Conservation (phyloP, 1,140 invertebrate genomes). For the Drosophila parvula region DNA sequence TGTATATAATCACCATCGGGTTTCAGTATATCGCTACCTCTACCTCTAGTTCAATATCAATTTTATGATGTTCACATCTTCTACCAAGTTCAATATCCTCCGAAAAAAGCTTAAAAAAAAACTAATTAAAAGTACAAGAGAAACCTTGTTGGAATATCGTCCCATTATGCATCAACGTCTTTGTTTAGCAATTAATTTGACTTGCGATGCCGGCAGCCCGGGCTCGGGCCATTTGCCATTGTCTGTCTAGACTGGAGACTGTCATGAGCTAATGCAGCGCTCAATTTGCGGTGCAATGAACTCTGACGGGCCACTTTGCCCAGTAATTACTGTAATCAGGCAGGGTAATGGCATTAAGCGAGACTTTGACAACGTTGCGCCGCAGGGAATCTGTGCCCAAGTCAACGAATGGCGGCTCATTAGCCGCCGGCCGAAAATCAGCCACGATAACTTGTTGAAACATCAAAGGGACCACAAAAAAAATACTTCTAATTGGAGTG, state of each 20-base stretch:
- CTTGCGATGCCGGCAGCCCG: conserved; percentile 6
- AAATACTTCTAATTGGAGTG: conserved; percentile 18
- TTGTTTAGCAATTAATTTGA: conserved; percentile 56
- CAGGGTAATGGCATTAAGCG: conserved; percentile 36
- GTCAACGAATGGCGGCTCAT: conserved; percentile 34
- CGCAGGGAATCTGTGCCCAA: conserved; percentile 15
- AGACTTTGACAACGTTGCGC: conserved; percentile 31
- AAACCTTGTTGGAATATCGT: conserved; percentile 13
- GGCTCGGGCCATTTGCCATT: conserved; percentile 22
- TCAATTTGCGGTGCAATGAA: conserved; percentile 71
- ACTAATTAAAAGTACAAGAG: conserved; percentile 1
- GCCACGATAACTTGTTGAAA: conserved; percentile 25
- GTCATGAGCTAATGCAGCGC: conserved; percentile 21
- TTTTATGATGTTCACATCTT: not conserved
- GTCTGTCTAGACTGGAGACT: conserved; percentile 55
- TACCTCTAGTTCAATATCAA: not conserved
- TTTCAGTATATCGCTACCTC: not conserved
- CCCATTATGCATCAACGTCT: conserved; percentile 44
- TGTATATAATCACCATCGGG: not conserved
- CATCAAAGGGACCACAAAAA: conserved; percentile 31
- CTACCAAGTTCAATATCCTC: not conserved
- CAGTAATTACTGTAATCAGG: conserved; percentile 54
- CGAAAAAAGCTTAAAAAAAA: not conserved
- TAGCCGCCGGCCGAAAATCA: conserved; percentile 23
- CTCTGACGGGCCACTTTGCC: conserved; percentile 49